These are phyloP conservation scores for Drosophila hamatofila DNA, from an alignment of 2,888 invertebrate species.

Conservation along the genomic window DNA sequence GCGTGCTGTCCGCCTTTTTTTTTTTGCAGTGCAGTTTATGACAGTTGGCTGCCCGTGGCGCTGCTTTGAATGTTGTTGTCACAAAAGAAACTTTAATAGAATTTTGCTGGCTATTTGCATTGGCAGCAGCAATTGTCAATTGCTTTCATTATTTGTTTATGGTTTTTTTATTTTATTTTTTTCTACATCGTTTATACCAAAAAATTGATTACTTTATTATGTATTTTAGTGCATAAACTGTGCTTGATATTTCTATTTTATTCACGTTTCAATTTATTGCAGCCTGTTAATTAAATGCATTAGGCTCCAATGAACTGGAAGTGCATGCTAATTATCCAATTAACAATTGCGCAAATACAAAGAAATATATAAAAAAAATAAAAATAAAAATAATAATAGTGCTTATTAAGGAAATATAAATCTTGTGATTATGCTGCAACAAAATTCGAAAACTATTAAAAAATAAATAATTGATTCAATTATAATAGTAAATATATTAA, in stretches of 20 bases:
- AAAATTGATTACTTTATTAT: constrained; percentile 53
- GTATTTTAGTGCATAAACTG: constrained; percentile 1
- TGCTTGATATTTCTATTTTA: constrained; percentile 6
- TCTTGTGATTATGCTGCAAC: constrained; percentile 32
- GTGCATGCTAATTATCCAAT: constrained; percentile 60
- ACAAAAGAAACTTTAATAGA: constrained; percentile 58
- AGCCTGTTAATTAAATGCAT: constrained; percentile 65
- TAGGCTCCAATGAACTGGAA: constrained; percentile 71
- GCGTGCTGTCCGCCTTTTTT: not conserved
- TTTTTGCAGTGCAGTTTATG: constrained; percentile 56
- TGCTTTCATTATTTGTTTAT: constrained; percentile 44
- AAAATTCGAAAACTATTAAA: constrained; percentile 30
- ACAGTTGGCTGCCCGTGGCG: constrained; percentile 58
- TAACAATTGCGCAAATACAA: constrained; percentile 33
- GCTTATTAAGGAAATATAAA: constrained; percentile 39
- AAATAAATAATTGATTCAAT: constrained; percentile 4
- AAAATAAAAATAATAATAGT: constrained; percentile 16
- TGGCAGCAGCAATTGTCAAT: constrained; percentile 50
- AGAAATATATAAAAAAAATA: constrained; percentile 21
- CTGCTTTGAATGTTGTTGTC: constrained; percentile 52
- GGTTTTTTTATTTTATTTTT: not conserved
- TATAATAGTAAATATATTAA: not conserved
- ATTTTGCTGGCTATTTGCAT: constrained; percentile 55
- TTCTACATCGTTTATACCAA: constrained; percentile 2
- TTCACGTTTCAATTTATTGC: constrained; percentile 51